Conservation (phyloP, 1,140 invertebrate species). For the Atopsyche davidsoni region DNA sequence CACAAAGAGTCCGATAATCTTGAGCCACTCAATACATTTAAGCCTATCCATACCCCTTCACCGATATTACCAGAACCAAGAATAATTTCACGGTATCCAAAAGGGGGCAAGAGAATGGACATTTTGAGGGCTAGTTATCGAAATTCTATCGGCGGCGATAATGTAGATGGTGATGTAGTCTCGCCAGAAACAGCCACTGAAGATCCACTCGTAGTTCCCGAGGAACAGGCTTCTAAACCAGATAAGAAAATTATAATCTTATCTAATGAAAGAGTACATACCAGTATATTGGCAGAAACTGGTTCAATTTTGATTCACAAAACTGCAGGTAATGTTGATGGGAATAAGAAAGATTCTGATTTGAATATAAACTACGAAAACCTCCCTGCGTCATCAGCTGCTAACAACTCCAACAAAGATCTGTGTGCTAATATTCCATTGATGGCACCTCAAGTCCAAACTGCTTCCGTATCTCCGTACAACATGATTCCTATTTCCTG, state of each 20-base stretch:
- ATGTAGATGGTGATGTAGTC: not conserved
- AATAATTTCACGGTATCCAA: slow-evolving; percentile 13
- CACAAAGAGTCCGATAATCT: not conserved
- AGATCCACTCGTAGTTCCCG: not conserved
- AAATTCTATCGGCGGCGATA: not conserved
- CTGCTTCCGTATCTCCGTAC: no score
- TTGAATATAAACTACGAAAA: no score
- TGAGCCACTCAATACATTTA: not conserved
- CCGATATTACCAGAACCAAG: not conserved
- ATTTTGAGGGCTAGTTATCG: slow-evolving; percentile 24
- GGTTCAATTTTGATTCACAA: slow-evolving; percentile 9
- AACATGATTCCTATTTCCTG: no score
- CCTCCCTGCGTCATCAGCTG: no score
- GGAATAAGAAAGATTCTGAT: no score
- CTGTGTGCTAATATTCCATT: no score
- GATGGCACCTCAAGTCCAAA: no score
- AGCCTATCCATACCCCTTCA: not conserved
- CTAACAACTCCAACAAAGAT: no score
- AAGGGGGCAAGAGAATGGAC: slow-evolving; percentile 29
- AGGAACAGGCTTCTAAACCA: not conserved
- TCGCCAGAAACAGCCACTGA: not conserved
- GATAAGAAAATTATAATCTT: slow-evolving; percentile 21
- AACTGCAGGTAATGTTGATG: not conserved
- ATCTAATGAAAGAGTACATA: slow-evolving; percentile 26
- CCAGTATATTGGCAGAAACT: slow-evolving; percentile 9